Evolutionary conservation across 1,140 invertebrate genomes (phyloP).

Genomic region (Uloborus diversus): DNA sequence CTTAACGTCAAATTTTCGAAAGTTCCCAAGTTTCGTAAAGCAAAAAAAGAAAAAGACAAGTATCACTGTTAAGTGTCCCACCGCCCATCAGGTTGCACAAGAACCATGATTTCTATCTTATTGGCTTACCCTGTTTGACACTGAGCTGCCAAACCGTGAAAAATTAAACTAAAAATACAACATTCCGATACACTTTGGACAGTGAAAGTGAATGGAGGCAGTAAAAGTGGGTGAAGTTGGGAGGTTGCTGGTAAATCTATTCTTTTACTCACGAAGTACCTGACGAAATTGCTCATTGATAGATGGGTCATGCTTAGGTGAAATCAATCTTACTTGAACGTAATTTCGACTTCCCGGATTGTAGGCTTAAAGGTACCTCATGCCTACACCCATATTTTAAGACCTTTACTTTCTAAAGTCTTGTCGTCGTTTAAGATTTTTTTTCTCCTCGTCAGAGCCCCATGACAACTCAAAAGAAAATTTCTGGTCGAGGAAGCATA

Average conservation of each 20-base stretch:
- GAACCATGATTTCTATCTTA: neutral
- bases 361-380: neutral
- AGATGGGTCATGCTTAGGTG: slow-evolving; percentile 9
- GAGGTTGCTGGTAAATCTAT: slow-evolving; percentile 2
- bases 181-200: slow-evolving; percentile 8
- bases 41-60: neutral
- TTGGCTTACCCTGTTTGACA: neutral
- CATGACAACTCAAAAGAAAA: neutral
- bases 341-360: neutral
- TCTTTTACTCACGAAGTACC: neutral
- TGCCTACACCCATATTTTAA: neutral
- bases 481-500: neutral
- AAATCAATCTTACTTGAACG: slow-evolving; percentile 6
- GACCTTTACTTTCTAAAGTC: neutral
- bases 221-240: neutral
- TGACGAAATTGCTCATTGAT: slow-evolving; percentile 5
- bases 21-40: neutral
- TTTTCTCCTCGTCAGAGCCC: neutral
- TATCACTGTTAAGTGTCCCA: neutral
- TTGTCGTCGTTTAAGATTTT: neutral
- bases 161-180: neutral
- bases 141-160: neutral
- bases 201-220: neutral
- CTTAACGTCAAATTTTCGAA: neutral
- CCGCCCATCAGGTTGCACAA: neutral